phyloP scores from a whole-genome alignment of 2,113 vertebrate species.

The Uropsilus gracilis region DNA sequence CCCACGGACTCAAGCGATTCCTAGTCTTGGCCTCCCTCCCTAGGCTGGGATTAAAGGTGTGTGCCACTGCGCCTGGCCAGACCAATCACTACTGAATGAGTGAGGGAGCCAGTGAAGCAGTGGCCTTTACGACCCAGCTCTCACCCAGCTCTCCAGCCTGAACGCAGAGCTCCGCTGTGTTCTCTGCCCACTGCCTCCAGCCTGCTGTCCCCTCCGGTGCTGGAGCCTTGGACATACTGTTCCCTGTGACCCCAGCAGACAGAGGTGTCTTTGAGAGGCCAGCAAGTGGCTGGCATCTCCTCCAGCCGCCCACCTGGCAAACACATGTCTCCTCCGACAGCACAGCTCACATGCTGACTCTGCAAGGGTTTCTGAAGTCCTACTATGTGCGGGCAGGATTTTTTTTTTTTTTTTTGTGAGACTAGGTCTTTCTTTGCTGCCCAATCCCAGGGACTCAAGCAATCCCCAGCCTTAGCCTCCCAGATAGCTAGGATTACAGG shows the following conservation, averaged over 20 bases:
- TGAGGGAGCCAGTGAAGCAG: background rate
- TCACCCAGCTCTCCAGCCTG: background rate
- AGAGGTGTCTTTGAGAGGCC: too few relatives aligned
- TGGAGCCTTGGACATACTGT: fast-evolving
- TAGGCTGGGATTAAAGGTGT: too few relatives aligned
- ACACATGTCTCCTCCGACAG: background rate
- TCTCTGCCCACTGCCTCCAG: too few relatives aligned
- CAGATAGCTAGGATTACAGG: too few relatives aligned
- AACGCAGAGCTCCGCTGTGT: too few relatives aligned
- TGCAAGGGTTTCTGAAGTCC: background rate
- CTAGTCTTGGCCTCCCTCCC: too few relatives aligned
- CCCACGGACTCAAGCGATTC: too few relatives aligned
- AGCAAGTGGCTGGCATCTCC: background rate
- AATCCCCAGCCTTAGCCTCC: too few relatives aligned
- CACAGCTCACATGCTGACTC: background rate
- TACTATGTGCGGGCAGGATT: background rate
- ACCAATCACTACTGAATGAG: background rate
- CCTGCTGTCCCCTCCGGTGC: fast-evolving
- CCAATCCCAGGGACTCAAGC: too few relatives aligned
- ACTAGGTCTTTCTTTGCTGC: too few relatives aligned
- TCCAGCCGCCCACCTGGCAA: background rate
- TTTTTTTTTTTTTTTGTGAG: too few relatives aligned
- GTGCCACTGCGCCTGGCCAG: too few relatives aligned
- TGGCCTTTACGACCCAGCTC: background rate
- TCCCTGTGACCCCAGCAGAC: background rate